A percentile compares a stretch with the other conserved stretches of the same genome.
These are phyloP conservation scores for Acanthurus tractus DNA, from an alignment of 2,797 vertebrate species.

Conservation along the genomic window DNA sequence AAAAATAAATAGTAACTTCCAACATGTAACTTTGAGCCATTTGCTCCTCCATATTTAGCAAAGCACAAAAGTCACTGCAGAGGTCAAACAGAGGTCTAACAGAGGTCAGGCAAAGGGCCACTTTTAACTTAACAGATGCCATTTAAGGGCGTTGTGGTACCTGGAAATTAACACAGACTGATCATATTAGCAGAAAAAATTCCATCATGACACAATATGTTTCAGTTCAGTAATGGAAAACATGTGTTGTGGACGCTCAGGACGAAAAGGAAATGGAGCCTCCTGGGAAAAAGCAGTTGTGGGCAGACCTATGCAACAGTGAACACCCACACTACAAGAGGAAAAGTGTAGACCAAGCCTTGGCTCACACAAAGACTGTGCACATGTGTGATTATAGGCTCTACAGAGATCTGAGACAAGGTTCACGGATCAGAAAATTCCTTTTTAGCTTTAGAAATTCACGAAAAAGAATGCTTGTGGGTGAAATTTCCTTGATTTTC, in stretches of 20 bases:
- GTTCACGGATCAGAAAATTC: not conserved
- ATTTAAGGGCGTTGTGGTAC: not conserved
- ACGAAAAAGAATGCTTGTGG: not conserved
- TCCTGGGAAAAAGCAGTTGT: conserved; percentile 3
- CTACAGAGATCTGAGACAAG: not conserved
- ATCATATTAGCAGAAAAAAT: not conserved
- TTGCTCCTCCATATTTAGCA: not conserved
- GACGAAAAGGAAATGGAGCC: conserved; percentile 10
- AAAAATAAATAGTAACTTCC: conserved; percentile 14
- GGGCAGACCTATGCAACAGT: not conserved
- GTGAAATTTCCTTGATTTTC: too few relatives aligned
- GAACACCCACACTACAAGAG: not conserved
- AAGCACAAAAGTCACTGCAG: not conserved
- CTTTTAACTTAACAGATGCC: not conserved
- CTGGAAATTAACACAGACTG: not conserved
- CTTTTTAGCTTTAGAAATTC: not conserved
- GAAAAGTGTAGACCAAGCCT: not conserved
- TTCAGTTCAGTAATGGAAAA: not conserved
- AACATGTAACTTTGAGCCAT: conserved; percentile 1
- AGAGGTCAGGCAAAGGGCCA: conserved; percentile 7
- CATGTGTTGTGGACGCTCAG: not conserved
- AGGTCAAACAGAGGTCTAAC: conserved; percentile 22
- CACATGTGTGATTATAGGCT: not conserved
- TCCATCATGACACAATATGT: not conserved
- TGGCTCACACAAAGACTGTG: not conserved